A percentile compares a stretch with the other conserved stretches of the same genome.
Evolutionary conservation across 1,140 invertebrate species (phyloP).

Genomic region (Penaeus chinensis): DNA sequence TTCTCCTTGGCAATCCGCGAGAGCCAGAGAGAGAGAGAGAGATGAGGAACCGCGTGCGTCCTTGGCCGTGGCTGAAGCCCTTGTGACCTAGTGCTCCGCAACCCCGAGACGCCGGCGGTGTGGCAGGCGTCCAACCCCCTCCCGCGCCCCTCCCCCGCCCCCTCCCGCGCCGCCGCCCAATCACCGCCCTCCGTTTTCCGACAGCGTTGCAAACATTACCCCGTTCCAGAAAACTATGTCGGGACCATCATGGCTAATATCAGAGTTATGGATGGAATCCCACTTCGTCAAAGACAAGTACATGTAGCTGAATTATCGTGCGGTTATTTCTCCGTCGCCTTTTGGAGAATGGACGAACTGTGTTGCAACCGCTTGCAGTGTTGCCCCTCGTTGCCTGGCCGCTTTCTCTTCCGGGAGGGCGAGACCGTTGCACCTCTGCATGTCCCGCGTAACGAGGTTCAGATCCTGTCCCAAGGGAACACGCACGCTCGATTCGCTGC

Average conservation of each 20-base stretch:
- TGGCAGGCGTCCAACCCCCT: constrained; percentile 28
- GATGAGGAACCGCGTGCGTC: constrained; percentile 18
- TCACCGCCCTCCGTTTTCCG: not conserved
- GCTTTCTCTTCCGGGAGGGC: constrained; percentile 45
- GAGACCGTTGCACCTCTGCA: constrained; percentile 1
- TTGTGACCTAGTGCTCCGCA: constrained; percentile 40
- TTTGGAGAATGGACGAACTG: not conserved
- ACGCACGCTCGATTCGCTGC: too few species aligned
- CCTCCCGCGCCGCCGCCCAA: constrained; percentile 21
- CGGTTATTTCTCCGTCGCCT: not conserved
- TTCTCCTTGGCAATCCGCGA: not conserved
- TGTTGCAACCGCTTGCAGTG: not conserved
- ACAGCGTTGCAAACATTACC: too few species aligned
- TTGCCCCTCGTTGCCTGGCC: not conserved
- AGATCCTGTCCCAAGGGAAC: too few species aligned
- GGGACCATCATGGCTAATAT: too few species aligned
- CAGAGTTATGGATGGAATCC: too few species aligned
- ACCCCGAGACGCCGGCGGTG: not conserved
- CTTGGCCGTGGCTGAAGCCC: constrained; percentile 40
- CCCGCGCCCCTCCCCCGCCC: not conserved
- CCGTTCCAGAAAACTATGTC: too few species aligned
- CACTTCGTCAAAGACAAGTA: too few species aligned
- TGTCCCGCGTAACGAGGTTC: constrained; percentile 6
- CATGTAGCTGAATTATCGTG: too few species aligned
- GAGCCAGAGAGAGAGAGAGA: not conserved